Evolutionary conservation across 2,888 invertebrate species (phyloP), one percentile per base, ranked within the genome.

Genomic region (Oxystoma pomonae): DNA sequence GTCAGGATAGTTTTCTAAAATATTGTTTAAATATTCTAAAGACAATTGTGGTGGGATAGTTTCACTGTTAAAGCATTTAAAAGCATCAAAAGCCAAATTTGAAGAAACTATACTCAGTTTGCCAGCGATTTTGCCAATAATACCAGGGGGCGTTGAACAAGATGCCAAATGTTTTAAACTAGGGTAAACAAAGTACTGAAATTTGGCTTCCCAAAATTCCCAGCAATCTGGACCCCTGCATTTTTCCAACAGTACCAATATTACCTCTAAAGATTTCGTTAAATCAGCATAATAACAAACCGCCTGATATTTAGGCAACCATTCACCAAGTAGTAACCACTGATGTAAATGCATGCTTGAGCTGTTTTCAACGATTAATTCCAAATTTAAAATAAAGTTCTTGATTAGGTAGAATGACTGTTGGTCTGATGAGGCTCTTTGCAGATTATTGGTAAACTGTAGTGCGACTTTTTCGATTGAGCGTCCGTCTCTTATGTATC

Each of bases 81-180:
- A 73, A 16, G 69, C 65, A 53, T 77, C 75, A 3, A 64, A 63
- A 1, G 68, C 60, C 50, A 73, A 60, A 62, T 67, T 67, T 16
- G 70, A 68, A 19, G 65, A 69, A n/a, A 72, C 60, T 35, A 71
- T 57, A 50, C 68, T 66, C 53, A 79, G 69, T 69, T 75, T 69
- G 5, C 73, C 80, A 3, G 75, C 77, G 55, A 80, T 70, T 61
- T 70, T 73, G 2, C 79, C 80, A 18, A 77, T 67, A 17, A 67
- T 59, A 35, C 67, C 59, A 2, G 75, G 71, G 20, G 72, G 65
- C 53, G 61, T 72, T 2, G 69, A 56, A 17, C 70, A 60, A 22
- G 59, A 63, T 3, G 74, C 68, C 19, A 76, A 64, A 64, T 73
- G 69, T 66, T 75, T 75, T 50, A 79, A 66, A 58, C 65, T 69